phyloP scores from a whole-genome alignment of 1,140 invertebrate species.

The Drosophila melanica region DNA sequence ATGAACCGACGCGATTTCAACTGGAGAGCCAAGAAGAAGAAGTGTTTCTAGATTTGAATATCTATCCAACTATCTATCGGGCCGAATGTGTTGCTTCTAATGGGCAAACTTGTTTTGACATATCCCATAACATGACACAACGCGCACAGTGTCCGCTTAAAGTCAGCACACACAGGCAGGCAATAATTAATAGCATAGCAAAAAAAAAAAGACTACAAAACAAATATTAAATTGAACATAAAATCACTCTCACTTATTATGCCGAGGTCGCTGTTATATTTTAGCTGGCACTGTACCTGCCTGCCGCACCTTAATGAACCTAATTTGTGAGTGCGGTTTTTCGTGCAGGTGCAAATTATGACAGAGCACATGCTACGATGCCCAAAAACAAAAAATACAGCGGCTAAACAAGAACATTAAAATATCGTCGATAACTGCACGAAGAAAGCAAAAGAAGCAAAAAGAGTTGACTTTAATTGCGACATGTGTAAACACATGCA shows the following conservation, averaged over 20 bases:
- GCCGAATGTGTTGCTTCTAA: conserved; percentile 38
- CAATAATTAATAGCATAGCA: too few relatives aligned
- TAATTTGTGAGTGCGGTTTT: conserved; percentile 66
- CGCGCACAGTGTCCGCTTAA: conserved; percentile 31
- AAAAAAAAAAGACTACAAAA: too few relatives aligned
- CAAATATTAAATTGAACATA: too few relatives aligned
- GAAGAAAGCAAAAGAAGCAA: conserved; percentile 18
- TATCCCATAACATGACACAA: conserved; percentile 40
- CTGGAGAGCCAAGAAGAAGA: conserved; percentile 23
- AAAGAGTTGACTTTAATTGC: conserved; percentile 12
- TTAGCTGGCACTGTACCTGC: conserved; percentile 13
- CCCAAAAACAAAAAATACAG: conserved; percentile 29
- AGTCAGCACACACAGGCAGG: conserved; percentile 21
- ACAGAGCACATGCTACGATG: conserved; percentile 30
- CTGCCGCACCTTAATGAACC: conserved; percentile 47
- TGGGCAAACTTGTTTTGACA: conserved; percentile 67
- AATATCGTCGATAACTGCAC: conserved; percentile 10
- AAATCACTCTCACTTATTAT: too few relatives aligned
- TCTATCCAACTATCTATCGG: conserved; percentile 37
- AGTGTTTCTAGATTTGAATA: conserved; percentile 52
- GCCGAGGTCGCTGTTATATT: conserved; percentile 24
- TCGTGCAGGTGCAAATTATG: conserved; percentile 73
- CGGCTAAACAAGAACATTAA: conserved; percentile 46
- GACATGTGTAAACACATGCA: conserved; percentile 52
- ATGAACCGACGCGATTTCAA: conserved; percentile 2